Percentiles rank a stretch among this genome's conserved stretches.
Evolutionary conservation across 2,113 vertebrate genomes (phyloP).

Genomic region (Oxygymnocypris stewartii): DNA sequence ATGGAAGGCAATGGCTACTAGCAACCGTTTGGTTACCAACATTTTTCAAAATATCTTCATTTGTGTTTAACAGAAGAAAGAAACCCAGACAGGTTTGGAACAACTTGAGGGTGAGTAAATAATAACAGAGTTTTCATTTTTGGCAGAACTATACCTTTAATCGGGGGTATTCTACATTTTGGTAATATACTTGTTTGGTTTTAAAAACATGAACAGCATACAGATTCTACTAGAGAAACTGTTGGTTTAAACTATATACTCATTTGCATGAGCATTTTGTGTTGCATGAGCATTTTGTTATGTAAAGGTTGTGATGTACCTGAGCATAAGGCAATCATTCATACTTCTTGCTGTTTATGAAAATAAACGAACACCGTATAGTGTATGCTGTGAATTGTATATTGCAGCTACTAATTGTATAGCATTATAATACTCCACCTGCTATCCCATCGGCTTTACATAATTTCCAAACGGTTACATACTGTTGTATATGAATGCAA

Average conservation of each 20-base stretch:
- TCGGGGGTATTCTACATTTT: neutral
- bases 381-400: neutral
- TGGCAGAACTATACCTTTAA: neutral
- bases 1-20: no score
- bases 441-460: neutral
- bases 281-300: neutral
- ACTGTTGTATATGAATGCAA: conserved; percentile 27
- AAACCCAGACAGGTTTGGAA: no score
- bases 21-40: no score
- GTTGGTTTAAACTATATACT: neutral
- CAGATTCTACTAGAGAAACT: neutral
- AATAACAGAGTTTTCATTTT: no score
- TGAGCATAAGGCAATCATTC: neutral
- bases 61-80: no score
- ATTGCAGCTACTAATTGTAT: conserved; percentile 26
- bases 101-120: no score
- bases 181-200: neutral
- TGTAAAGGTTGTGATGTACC: neutral
- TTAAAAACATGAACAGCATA: neutral
- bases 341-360: neutral
- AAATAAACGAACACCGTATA: neutral
- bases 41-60: no score
- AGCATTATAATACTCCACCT: conserved; percentile 13
- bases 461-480: neutral
- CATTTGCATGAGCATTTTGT: neutral